A percentile compares a stretch with the other conserved stretches of the same genome.
phyloP scores from a whole-genome alignment of 2,113 vertebrate species.

The Notothenia coriiceps region DNA sequence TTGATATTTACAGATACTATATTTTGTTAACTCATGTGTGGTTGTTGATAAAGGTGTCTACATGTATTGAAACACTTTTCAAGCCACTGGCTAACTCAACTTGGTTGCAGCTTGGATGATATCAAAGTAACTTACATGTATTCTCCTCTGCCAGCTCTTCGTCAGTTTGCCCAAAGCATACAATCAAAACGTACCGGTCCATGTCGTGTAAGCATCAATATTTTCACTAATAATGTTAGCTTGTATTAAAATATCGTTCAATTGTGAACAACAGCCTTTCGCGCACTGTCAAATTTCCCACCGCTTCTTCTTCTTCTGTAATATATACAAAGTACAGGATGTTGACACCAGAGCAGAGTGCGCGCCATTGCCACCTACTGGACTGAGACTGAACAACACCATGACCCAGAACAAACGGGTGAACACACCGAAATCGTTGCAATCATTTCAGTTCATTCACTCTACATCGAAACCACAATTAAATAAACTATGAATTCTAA shows the following conservation, averaged over 20 bases:
- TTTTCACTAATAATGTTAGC: rapidly evolving
- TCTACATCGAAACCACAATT: too few species aligned
- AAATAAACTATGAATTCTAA: background rate
- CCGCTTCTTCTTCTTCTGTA: slow-evolving; percentile 33
- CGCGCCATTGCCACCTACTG: slow-evolving; percentile 37
- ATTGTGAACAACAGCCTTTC: background rate
- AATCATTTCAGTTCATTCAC: background rate
- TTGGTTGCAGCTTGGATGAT: too few species aligned
- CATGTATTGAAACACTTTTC: background rate
- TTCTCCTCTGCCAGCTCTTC: slow-evolving; percentile 16
- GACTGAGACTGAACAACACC: background rate
- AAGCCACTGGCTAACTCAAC: background rate
- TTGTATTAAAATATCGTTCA: background rate
- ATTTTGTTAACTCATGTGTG: background rate
- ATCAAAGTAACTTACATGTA: slow-evolving; percentile 60
- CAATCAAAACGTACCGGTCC: slow-evolving; percentile 73
- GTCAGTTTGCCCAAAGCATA: slow-evolving; percentile 51
- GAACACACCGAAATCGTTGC: background rate
- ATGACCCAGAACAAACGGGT: background rate
- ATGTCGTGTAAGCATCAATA: slow-evolving; percentile 32
- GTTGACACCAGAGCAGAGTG: background rate
- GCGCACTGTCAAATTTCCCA: slow-evolving; percentile 76
- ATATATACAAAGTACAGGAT: background rate
- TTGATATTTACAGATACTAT: background rate
- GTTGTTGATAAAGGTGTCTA: background rate